Evolutionary conservation across 2,113 vertebrate species (phyloP).

Genomic region (Dipodomys merriami): DNA sequence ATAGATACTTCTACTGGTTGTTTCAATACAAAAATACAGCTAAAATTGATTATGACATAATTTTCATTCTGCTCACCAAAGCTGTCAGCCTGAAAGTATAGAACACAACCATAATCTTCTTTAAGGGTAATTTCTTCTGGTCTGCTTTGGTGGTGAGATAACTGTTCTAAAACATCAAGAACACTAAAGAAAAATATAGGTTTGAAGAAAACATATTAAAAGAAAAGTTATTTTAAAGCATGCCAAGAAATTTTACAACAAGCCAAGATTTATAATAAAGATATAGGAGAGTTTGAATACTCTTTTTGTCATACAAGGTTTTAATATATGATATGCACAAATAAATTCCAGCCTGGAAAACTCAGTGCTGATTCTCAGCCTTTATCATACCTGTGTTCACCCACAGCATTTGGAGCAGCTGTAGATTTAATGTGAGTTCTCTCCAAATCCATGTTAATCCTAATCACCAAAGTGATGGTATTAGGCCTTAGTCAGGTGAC

Average conservation of each 20-base stretch:
- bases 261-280: no score
- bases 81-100: constrained; percentile 83
- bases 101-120: constrained; percentile 86
- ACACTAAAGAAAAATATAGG: constrained; percentile 82
- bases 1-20: constrained; percentile 14
- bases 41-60: constrained; percentile 42
- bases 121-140: constrained; percentile 95
- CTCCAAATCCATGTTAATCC: no score
- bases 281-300: neutral
- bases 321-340: neutral
- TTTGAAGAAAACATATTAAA: constrained; percentile 62
- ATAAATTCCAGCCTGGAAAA: constrained; percentile 16
- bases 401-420: constrained; percentile 20
- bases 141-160: constrained; percentile 92
- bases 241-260: no score
- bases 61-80: constrained; percentile 88
- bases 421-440: neutral
- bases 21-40: constrained; percentile 58
- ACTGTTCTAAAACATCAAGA: constrained; percentile 90
- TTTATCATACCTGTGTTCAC: neutral
- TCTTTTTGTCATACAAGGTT: neutral
- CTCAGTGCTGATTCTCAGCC: neutral
- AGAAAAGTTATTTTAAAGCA: constrained; percentile 28
- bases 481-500: neutral
- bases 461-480: no score